phyloP scores from a whole-genome alignment of 2,888 invertebrate species.

The Synanthedon tipuliformis region DNA sequence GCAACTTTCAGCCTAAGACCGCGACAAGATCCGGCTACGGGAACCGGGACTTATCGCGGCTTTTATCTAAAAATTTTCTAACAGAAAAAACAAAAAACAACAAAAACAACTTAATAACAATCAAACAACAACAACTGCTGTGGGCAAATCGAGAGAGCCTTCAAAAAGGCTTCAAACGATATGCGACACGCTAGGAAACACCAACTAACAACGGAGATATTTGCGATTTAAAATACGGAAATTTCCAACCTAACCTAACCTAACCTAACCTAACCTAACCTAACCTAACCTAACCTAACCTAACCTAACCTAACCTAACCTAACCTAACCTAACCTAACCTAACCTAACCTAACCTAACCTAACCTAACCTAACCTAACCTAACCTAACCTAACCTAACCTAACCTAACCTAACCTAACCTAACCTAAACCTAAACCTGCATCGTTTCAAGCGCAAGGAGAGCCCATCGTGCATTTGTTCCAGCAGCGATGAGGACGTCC shows the following conservation, averaged over 20 bases:
- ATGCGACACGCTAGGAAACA: no score
- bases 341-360: slow-evolving; percentile 5
- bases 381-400: slow-evolving; percentile 3
- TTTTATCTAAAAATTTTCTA: no score
- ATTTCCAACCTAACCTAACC: neutral
- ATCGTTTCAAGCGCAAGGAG: neutral
- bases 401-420: slow-evolving; percentile 5
- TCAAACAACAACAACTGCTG: no score
- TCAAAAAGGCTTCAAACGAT: fast-evolving
- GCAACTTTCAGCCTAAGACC: no score
- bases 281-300: slow-evolving; percentile 5
- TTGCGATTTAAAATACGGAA: neutral
- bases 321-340: slow-evolving; percentile 5
- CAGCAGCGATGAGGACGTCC: slow-evolving; percentile 1
- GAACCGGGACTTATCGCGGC: no score
- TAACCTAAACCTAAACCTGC: slow-evolving; percentile 1
- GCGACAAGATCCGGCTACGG: no score
- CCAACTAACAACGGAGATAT: no score
- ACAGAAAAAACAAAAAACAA: no score
- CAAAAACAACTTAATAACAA: no score
- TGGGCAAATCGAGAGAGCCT: no score
- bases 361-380: slow-evolving; percentile 5
- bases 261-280: neutral
- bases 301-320: slow-evolving; percentile 6
- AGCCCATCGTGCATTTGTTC: neutral